These are phyloP conservation scores for Ricordea florida DNA, from an alignment of 92 coral and sea anemone species.

Conservation along the genomic window DNA sequence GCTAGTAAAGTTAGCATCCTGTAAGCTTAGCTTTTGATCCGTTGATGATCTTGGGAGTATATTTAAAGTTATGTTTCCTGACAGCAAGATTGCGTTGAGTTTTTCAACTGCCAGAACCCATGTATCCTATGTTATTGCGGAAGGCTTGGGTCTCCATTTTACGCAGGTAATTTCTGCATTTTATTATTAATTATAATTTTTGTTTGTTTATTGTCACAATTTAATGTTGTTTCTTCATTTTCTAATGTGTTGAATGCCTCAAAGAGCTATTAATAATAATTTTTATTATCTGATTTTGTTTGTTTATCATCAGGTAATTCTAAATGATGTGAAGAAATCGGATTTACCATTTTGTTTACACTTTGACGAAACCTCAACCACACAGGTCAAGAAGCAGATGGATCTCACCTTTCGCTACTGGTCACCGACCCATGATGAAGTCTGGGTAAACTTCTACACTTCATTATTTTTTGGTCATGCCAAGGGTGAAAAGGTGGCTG, in stretches of 20 bases:
- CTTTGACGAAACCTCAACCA: constrained; percentile 22
- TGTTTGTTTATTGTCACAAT: too few relatives aligned
- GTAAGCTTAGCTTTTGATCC: constrained; percentile 31
- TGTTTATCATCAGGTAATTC: too few relatives aligned
- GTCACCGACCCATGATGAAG: constrained; percentile 19
- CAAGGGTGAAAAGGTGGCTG: constrained; percentile 16
- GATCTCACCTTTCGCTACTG: constrained; percentile 26
- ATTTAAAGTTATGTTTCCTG: constrained; percentile 45
- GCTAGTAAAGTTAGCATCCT: constrained; percentile 29
- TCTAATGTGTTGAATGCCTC: too few relatives aligned
- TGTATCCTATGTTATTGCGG: neutral
- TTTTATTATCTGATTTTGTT: too few relatives aligned
- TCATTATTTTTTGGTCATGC: constrained; percentile 49
- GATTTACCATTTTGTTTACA: constrained; percentile 24
- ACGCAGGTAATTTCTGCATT: too few relatives aligned
- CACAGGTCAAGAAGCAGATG: constrained; percentile 41
- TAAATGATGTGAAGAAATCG: constrained; percentile 40
- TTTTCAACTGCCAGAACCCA: constrained; percentile 28
- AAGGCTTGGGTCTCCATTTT: constrained; percentile 11
- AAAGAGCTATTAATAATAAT: too few relatives aligned
- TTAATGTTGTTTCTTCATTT: too few relatives aligned
- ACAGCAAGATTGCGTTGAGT: constrained; percentile 23
- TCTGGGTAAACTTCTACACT: constrained; percentile 24
- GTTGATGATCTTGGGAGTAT: constrained; percentile 34
- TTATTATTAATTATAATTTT: too few relatives aligned